Percentiles rank a stretch among this genome's conserved stretches.
Evolutionary conservation across 2,113 vertebrate genomes (phyloP).

Genomic region (Callipepla californica): DNA sequence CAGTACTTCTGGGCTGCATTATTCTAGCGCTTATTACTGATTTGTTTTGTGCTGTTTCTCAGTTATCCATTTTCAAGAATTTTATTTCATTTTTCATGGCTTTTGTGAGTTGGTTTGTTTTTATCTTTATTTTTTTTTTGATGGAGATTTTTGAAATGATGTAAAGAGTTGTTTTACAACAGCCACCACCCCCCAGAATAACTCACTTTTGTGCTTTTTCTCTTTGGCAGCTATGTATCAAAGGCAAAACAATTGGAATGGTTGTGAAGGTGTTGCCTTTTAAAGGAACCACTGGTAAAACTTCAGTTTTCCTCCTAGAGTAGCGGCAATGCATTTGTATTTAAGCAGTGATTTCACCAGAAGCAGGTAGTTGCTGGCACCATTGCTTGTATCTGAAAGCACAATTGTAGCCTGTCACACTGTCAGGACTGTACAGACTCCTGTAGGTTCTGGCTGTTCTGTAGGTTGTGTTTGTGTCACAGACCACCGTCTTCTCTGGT

Average conservation of each 20-base stretch:
- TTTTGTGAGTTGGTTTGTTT: slow-evolving; percentile 9
- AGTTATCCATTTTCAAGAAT: slow-evolving; percentile 60
- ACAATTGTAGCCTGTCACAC: slow-evolving; percentile 50
- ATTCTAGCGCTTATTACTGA: slow-evolving; percentile 73
- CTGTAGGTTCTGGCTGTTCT: slow-evolving; percentile 20
- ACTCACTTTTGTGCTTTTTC: slow-evolving; percentile 74
- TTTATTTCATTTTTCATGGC: slow-evolving; percentile 62
- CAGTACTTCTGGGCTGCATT: slow-evolving; percentile 73
- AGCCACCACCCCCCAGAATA: background rate
- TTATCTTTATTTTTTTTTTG: slow-evolving; percentile 47
- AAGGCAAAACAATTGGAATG: slow-evolving; percentile 74
- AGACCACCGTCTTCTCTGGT: slow-evolving; percentile 40
- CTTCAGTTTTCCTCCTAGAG: slow-evolving; percentile 39
- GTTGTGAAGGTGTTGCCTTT: slow-evolving; percentile 47
- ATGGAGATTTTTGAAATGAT: slow-evolving; percentile 56
- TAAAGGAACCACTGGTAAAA: slow-evolving; percentile 65
- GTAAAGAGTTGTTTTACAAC: slow-evolving; percentile 65
- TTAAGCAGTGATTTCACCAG: slow-evolving; percentile 62
- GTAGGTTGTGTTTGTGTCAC: slow-evolving; percentile 21
- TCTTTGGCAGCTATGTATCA: slow-evolving; percentile 82
- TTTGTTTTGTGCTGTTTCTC: slow-evolving; percentile 70
- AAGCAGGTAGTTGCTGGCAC: slow-evolving; percentile 40
- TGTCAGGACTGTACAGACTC: slow-evolving; percentile 2
- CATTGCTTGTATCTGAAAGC: slow-evolving; percentile 64
- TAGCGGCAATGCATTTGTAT: slow-evolving; percentile 27